A percentile compares a stretch with the other conserved stretches of the same genome.
Conservation (phyloP, 2,888 invertebrate genomes). For the Plusia festucae region DNA sequence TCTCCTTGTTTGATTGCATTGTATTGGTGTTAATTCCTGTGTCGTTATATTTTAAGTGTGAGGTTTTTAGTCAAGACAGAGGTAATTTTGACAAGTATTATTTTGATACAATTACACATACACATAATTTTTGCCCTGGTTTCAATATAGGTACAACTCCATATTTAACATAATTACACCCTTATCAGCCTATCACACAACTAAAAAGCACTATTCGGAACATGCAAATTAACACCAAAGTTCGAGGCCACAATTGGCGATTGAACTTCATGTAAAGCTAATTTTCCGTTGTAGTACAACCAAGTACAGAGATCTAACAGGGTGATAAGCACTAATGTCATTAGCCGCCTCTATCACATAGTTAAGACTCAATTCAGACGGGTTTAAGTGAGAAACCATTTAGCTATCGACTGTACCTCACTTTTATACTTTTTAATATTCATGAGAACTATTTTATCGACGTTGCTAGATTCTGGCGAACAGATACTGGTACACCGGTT, state of each 20-base stretch:
- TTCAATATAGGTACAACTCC: no score
- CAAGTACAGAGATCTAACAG: not conserved
- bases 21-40: no score
- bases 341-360: constrained; percentile 3
- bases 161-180: no score
- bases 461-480: constrained; percentile 46
- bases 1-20: no score
- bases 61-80: no score
- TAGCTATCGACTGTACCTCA: constrained; percentile 12
- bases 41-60: no score
- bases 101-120: no score
- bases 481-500: constrained; percentile 58
- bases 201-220: not conserved
- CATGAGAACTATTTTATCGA: constrained; percentile 59
- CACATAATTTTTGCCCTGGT: no score
- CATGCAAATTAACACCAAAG: not conserved
- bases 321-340: constrained; percentile 1
- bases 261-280: constrained; percentile 4
- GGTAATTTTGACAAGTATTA: no score
- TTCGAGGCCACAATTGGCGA: not conserved
- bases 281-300: constrained; percentile 1
- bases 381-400: constrained; percentile 12
- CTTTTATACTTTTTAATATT: constrained; percentile 57
- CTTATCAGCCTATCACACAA: no score
- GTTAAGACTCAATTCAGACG: not conserved